Base-by-base conservation (phyloP, 2,113 vertebrate genomes). In the Acanthisitta chloris region DNA sequence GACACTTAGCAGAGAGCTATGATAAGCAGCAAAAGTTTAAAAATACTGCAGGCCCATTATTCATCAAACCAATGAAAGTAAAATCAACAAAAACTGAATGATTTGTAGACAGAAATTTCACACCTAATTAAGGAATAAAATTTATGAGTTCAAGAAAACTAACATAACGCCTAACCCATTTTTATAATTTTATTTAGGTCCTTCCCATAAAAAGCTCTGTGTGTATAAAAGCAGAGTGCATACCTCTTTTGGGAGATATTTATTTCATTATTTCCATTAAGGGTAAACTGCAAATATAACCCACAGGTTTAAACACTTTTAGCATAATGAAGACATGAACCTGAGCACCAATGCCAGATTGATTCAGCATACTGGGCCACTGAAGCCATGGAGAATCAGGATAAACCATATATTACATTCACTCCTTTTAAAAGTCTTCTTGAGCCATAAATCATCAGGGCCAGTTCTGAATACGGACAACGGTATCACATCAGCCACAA, bases 61-160 rank as follows among this genome's bases (percentile, higher is more conserved):
- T 94, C 83, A 87, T 59, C 36, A 58, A 62, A 70, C 10, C 40
- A 74, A 52, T 0, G 5, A 82, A 92, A 1, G 1, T 42, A 92
- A 95, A 88, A 71, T 66, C 71, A 88, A 92, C 55, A 51, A 55
- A 90, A 88, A 90, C 34, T 46, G 51, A 67, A 81, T 74, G 64
- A 90, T 86, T 86, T 93, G 71, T 64, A 91, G 88, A 73, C 40
- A 81, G 55, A 79, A 96, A 86, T 94, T 95, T 94, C 90, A 92
- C 90, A 91, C 42, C 8, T 46, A 92, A 69, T 95, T 90, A 94
- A 81, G 72, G 40, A 88, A 76, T 43, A 74, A 78, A 83, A 92
- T 78, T 83, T 84, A 93, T 8, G 48, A 88, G 86, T 93, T 95
- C 45, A 81, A 57, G 69, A 70, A 95, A 88, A 87, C 64, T 58